Base-by-base conservation (phyloP, 2,888 invertebrate species). In the Saturnia japonica region DNA sequence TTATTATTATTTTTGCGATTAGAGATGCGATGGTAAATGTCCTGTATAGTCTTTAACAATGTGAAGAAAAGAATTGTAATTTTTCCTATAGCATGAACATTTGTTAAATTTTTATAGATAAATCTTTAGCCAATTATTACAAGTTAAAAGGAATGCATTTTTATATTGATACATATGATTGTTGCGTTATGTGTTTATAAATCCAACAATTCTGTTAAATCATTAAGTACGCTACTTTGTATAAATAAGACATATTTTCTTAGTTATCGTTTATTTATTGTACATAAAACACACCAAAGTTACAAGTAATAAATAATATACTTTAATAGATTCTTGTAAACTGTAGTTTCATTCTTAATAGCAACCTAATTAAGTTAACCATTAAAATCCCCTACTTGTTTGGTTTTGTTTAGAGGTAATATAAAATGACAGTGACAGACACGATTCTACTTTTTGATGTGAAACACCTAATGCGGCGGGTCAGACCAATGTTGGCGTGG, bases 281-380 rank as follows among this genome's bases (percentile, higher is more conserved):
- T 92, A 89, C 89, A 91, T 92, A 92, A 91, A 91, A 91, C 85
- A 94, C 91, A 93, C 93, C 93, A 94, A 94, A 94, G 94, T 92
- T 93, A 93, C 89, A 84, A 88, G 88, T 90, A 91, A 91, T 88
- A 85, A 54, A n/a, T n/a, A 92, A 91, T 91, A 91, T 91, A 92
- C 87, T 88, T 90, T 86, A 88, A 87, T 92, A 93, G 91, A 88
- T 86, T 88, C 91, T 91, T 89, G 84, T 88, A 88, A 71, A 72
- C 70, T 75, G 76, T 82, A 78, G 85, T 93, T 91, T 92, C 81
- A 85, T 85, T 91, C 78, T 68, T 68, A 67, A 72, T 43, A 72
- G 68, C 71, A 22, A 16, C 40, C n/a, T n/a, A 6, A 34, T 34
- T 6, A 34, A 34, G 34, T 34, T 34, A 34, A 34, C 34, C 68